Percentiles rank a stretch among this genome's conserved stretches.
phyloP scores from a whole-genome alignment of 2,113 vertebrate species.

The Melierax canorus region DNA sequence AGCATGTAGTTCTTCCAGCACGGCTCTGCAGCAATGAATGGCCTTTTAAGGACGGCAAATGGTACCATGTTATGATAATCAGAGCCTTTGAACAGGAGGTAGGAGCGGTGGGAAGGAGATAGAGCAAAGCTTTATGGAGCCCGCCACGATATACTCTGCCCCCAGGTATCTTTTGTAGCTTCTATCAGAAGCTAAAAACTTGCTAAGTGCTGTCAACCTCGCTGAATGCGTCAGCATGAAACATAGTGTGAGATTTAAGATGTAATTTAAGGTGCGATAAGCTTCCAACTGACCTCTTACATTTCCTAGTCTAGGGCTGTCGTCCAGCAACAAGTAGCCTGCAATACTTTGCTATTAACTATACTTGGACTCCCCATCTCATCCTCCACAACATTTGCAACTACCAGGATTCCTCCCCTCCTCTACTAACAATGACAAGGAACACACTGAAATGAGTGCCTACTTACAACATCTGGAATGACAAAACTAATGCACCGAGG shows the following conservation, averaged over 20 bases:
- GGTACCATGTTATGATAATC: neutral
- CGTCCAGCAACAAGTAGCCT: neutral
- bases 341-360: neutral
- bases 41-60: neutral
- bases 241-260: neutral
- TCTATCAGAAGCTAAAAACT: neutral
- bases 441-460: neutral
- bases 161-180: neutral
- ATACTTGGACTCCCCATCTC: neutral
- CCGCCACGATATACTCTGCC: accelerated
- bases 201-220: neutral
- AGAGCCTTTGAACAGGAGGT: neutral
- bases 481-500: neutral
- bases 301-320: neutral
- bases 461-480: neutral
- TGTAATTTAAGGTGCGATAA: neutral
- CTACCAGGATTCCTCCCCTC: neutral
- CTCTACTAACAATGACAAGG: neutral
- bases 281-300: neutral
- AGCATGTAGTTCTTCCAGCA: neutral
- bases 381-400: neutral
- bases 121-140: neutral
- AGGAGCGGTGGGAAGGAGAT: neutral
- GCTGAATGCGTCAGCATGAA: neutral
- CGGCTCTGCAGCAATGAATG: neutral